Conservation (phyloP, 1,140 invertebrate species). For the Drosophila burlai region DNA sequence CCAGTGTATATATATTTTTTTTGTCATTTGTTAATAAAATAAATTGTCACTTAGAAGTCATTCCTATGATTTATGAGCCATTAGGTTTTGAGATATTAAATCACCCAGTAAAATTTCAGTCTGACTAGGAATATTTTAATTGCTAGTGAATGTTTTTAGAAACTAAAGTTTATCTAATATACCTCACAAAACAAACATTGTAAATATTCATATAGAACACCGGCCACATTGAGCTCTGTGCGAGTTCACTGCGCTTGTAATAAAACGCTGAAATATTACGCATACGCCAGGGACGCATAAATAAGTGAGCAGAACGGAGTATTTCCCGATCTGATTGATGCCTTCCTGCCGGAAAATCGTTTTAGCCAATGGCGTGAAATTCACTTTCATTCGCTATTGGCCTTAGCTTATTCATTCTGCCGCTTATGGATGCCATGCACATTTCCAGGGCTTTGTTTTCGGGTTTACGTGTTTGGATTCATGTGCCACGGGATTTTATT, state of each 20-base stretch:
- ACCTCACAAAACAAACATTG: not conserved
- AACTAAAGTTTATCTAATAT: not conserved
- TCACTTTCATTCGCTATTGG: conserved; percentile 64
- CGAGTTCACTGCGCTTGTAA: conserved; percentile 14
- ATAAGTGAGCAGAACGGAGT: conserved; percentile 37
- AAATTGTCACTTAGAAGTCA: not conserved
- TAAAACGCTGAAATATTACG: conserved; percentile 48
- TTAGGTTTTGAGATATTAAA: not conserved
- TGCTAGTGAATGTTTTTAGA: not conserved
- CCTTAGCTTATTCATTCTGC: conserved; percentile 23
- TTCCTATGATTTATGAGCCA: not conserved
- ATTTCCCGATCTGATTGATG: conserved; percentile 70
- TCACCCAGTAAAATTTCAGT: too few species aligned
- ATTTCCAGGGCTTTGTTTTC: conserved; percentile 37
- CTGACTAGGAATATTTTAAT: not conserved
- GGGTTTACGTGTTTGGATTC: conserved; percentile 62
- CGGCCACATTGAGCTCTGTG: not conserved
- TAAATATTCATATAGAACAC: conserved; percentile 22
- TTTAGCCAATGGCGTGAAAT: conserved; percentile 77
- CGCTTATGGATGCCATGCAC: conserved; percentile 34
- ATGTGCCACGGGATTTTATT: conserved; percentile 69
- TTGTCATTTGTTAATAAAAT: not conserved
- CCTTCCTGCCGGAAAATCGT: conserved; percentile 72
- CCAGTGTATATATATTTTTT: too few species aligned
- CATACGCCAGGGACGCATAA: conserved; percentile 44